Conservation (phyloP, 2,797 vertebrate genomes). For the Cossypha caffra region DNA sequence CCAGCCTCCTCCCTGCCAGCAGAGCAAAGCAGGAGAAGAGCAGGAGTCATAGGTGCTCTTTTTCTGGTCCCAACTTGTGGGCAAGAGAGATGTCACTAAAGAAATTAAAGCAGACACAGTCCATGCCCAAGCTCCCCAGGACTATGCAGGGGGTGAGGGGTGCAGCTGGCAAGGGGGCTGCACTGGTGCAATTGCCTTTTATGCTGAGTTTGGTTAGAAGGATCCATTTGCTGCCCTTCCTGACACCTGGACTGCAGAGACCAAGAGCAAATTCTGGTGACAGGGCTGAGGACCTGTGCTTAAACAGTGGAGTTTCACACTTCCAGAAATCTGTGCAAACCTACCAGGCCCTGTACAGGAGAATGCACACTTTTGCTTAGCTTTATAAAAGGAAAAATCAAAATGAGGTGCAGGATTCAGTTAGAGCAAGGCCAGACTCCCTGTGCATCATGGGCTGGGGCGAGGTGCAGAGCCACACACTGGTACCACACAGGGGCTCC, state of each 20-base stretch:
- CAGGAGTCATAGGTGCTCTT: neutral
- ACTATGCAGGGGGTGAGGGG: rapidly evolving
- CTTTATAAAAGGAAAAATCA: neutral
- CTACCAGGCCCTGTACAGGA: neutral
- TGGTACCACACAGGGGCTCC: neutral
- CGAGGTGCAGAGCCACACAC: neutral
- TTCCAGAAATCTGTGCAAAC: neutral
- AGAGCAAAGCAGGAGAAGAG: neutral
- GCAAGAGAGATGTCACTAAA: neutral
- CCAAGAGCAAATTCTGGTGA: neutral
- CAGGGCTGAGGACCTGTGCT: neutral
- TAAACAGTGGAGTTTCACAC: neutral
- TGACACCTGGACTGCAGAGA: neutral
- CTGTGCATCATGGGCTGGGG: neutral
- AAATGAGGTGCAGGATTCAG: neutral
- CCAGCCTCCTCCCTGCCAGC: neutral
- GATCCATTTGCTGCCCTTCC: neutral
- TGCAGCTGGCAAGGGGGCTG: neutral
- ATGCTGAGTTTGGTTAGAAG: neutral
- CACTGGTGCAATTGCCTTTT: neutral
- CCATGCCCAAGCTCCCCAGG: neutral
- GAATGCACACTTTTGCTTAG: neutral
- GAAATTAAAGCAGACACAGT: neutral
- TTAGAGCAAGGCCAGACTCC: neutral
- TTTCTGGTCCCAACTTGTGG: neutral